Evolutionary conservation across 2,888 invertebrate species (phyloP), one percentile per base, ranked within the genome.

Genomic region (Sphinx pinastri): DNA sequence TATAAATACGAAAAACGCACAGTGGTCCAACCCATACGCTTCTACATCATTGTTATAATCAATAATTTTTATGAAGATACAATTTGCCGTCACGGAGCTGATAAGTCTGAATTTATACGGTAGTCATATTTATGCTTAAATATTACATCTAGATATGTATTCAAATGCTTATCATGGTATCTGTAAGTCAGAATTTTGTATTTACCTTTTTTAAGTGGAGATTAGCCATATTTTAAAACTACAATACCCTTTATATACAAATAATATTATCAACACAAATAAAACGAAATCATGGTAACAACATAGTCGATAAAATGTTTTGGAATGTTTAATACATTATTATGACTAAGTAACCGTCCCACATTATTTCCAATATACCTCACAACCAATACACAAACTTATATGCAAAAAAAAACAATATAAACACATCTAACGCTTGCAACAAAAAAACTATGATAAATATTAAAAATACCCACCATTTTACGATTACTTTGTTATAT

Each of bases 271-370:
- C n/a, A 47, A n/a, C 38, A 38, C 38, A 38, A 49, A 47, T 1
- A 45, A 49, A 47, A 63, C 60, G 16, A 19, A 49, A 19, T 7
- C 12, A 49, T 63, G 13, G 1, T 58, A 25, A 63, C 19, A 63
- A 63, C 16, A 60, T 5, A 45, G 2, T 8, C 8, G 16, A 45
- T 45, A 60, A 47, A 3, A 47, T 47, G 7, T 63, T 63, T 49
- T 19, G 63, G 63, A 63, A 63, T 63, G 49, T 47, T 60, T n/a
- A 25, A 25, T 25, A 59, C 8, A 59, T 11, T 63, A 63, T 1
- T 19, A 49, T 19, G 19, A 63, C 13, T 63, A 63, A 63, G 19
- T 49, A 63, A 63, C 47, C 47, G 49, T 63, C 47, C 63, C 47
- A 49, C 19, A 63, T 63, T 49, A 47, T 60, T 16, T 19, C 16